Base-by-base conservation (phyloP, 2,888 invertebrate species). In the Theristus sp. region DNA sequence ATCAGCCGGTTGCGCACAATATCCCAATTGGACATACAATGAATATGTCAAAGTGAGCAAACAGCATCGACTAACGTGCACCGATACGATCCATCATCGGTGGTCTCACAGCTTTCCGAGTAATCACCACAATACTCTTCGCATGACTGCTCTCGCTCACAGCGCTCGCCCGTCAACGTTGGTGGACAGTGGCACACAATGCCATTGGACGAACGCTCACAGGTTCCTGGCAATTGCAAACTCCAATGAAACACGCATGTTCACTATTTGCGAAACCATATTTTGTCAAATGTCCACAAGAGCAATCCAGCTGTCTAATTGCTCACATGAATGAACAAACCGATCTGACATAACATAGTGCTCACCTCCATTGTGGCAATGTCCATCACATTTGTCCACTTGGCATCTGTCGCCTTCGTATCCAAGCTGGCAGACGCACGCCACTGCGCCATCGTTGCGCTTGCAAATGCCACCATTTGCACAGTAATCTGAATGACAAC, bases 341-440 rank as follows among this genome's bases (percentile, higher is more conserved):
- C n/a, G n/a, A n/a, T n/a, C n/a, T n/a, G n/a, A n/a, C n/a, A n/a
- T n/a, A n/a, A n/a, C n/a, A n/a, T n/a, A n/a, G n/a, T n/a, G n/a
- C n/a, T 69, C 68, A 65, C 83, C 83, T 47, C 81, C 82, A 69
- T 81, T 81, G 62, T 77, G 77, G 67, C 84, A 84, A 64, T 78
- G 79, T 31, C 78, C 77, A 24, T 77, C 73, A 69, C 84, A 84
- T 6, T 76, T 74, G 66, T 81, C 79, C 49, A 77, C 76, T 64
- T 83, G 81, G 69, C 84, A 84, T 22, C 77, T 76, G 56, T 79
- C 78, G 2, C 84, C 84, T 0, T 77, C 70, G 65, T 74, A 80
- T 1, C 80, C 65, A 20, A 80, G 68, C n/a, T 71, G 71, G 67
- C 81, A 81, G n/a, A 67, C 67, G 68, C 81, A 81, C 22, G 69